These are phyloP conservation scores for Scaptomyza parva DNA, from an alignment of 2,888 invertebrate genomes.

Conservation along the genomic window DNA sequence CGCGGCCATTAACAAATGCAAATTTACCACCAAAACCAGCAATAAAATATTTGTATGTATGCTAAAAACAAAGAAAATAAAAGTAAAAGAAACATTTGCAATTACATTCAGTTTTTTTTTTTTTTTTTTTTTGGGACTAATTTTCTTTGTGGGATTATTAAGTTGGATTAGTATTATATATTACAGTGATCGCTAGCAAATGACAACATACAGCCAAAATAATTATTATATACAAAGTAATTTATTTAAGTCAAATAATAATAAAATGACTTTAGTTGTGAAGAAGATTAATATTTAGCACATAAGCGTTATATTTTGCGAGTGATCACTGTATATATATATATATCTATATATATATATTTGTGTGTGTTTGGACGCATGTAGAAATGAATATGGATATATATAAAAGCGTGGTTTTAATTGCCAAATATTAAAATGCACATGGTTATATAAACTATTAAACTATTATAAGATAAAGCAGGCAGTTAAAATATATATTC, in stretches of 20 bases:
- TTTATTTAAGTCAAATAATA: too few species aligned
- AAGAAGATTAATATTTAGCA: neutral
- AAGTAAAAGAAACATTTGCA: slow-evolving; percentile 77
- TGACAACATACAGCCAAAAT: neutral
- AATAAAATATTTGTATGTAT: slow-evolving; percentile 82
- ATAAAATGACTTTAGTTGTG: neutral
- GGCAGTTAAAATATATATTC: slow-evolving; percentile 47
- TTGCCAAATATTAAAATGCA: slow-evolving; percentile 66
- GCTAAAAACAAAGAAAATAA: slow-evolving; percentile 83
- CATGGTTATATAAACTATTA: slow-evolving; percentile 58
- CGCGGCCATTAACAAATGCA: slow-evolving; percentile 80
- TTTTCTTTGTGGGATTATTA: slow-evolving; percentile 18
- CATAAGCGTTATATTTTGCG: slow-evolving; percentile 1
- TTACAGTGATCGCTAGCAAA: slow-evolving; percentile 7
- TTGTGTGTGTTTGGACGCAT: slow-evolving; percentile 40
- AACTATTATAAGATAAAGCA: slow-evolving; percentile 51
- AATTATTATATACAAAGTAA: neutral
- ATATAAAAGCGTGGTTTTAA: slow-evolving; percentile 62
- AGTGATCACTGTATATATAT: slow-evolving; percentile 31
- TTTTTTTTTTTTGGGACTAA: slow-evolving; percentile 45
- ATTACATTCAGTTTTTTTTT: slow-evolving; percentile 70
- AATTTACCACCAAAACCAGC: slow-evolving; percentile 83
- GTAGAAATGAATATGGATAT: slow-evolving; percentile 44
- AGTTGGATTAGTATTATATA: slow-evolving; percentile 37
- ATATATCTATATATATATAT: too few species aligned